phyloP scores from a whole-genome alignment of 2,888 invertebrate species.

The Melipona beecheii region DNA sequence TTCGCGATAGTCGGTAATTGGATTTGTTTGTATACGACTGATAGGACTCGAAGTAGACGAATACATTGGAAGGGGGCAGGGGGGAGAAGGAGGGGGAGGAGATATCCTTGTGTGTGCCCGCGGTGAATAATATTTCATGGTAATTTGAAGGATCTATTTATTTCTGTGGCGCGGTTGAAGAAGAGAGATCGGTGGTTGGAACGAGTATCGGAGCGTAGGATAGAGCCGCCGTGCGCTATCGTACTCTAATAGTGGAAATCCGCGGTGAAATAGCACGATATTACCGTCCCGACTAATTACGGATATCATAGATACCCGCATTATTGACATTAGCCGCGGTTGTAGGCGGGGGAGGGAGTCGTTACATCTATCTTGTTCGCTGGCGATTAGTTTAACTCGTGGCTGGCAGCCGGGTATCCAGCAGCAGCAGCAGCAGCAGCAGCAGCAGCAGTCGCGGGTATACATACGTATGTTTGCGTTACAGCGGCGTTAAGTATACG shows the following conservation, averaged over 20 bases:
- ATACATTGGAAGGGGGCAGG: too few relatives aligned
- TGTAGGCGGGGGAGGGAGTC: constrained; percentile 23
- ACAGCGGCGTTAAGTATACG: constrained; percentile 16
- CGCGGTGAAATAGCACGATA: constrained; percentile 41
- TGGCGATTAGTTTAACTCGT: constrained; percentile 47
- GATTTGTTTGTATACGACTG: not conserved
- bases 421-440: too few relatives aligned
- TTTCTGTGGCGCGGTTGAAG: not conserved
- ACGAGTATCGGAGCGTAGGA: constrained; percentile 1
- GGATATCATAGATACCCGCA: constrained; percentile 50
- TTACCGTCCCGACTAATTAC: constrained; percentile 42
- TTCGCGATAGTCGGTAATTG: constrained; percentile 7
- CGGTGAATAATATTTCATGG: not conserved
- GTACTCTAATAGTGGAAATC: constrained; percentile 30
- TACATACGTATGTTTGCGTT: constrained; percentile 37
- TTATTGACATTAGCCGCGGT: constrained; percentile 43
- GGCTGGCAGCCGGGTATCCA: constrained; percentile 11
- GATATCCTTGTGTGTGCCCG: not conserved
- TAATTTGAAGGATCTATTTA: not conserved
- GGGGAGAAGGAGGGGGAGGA: too few relatives aligned
- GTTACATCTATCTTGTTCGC: constrained; percentile 53
- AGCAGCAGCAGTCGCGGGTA: not conserved
- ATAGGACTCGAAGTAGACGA: not conserved
- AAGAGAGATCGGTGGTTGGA: not conserved
- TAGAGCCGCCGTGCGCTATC: not conserved